phyloP scores from a whole-genome alignment of 2,888 invertebrate species.

The Tenodera sinensis region DNA sequence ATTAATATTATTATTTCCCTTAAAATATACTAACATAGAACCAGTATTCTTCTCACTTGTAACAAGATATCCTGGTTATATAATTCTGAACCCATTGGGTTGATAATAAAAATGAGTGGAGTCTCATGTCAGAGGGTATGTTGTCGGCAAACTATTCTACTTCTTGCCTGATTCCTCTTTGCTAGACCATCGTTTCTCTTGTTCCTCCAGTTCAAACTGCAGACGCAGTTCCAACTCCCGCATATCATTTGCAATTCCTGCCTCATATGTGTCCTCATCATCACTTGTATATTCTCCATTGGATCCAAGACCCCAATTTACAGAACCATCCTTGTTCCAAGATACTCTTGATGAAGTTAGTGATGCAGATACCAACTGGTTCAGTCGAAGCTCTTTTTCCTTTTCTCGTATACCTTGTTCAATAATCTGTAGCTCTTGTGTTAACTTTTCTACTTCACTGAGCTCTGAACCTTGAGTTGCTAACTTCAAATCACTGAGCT shows the following conservation, averaged over 20 bases:
- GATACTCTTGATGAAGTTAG: conserved; percentile 29
- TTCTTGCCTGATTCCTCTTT: conserved; percentile 51
- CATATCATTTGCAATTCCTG: conserved; percentile 65
- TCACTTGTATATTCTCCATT: conserved; percentile 43
- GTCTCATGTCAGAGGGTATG: conserved; percentile 11
- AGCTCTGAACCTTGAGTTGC: conserved; percentile 53
- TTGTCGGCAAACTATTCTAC: conserved; percentile 19
- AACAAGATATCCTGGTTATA: conserved; percentile 34
- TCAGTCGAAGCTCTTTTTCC: conserved; percentile 52
- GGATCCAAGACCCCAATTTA: conserved; percentile 31
- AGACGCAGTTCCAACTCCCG: conserved; percentile 60
- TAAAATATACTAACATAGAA: conserved; percentile 1
- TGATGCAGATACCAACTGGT: conserved; percentile 34
- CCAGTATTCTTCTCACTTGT: conserved; percentile 29
- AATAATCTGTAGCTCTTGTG: conserved; percentile 57
- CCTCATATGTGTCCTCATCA: conserved; percentile 58
- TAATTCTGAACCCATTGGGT: conserved; percentile 45
- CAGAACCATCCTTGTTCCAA: conserved; percentile 32
- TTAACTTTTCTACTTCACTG: conserved; percentile 54
- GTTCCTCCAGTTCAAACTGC: conserved; percentile 63
- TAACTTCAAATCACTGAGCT: conserved; percentile 58
- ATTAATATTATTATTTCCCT: neutral
- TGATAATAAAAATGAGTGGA: conserved; percentile 34
- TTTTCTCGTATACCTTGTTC: conserved; percentile 60
- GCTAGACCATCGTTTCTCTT: conserved; percentile 59